Percentiles rank a stretch among this genome's conserved stretches.
phyloP scores from a whole-genome alignment of 2,888 invertebrate genomes.

The Sussaba pulchella region DNA sequence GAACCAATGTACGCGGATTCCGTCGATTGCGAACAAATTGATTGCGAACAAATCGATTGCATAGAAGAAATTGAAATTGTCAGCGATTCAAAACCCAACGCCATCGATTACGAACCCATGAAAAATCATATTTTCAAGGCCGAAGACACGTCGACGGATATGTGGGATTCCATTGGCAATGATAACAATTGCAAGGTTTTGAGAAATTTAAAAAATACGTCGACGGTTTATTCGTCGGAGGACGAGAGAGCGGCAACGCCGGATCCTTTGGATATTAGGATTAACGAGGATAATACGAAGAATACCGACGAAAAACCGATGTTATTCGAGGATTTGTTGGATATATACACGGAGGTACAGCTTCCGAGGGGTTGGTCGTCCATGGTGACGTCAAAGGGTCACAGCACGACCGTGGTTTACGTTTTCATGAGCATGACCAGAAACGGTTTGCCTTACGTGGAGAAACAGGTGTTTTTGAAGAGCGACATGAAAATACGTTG shows the following conservation, averaged over 20 bases:
- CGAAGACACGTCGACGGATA: conserved; percentile 65
- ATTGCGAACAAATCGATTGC: conserved; percentile 56
- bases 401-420: conserved; percentile 78
- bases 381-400: conserved; percentile 78
- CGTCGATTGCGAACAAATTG: conserved; percentile 39
- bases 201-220: conserved; percentile 1
- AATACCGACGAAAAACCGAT: conserved; percentile 69
- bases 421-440: conserved; percentile 77
- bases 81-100: conserved; percentile 7
- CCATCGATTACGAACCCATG: conserved; percentile 24
- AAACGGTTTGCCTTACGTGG: conserved; percentile 78
- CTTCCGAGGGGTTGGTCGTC: conserved; percentile 80
- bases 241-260: conserved; percentile 8
- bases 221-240: conserved; percentile 22
- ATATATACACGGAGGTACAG: conserved; percentile 78
- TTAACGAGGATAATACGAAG: conserved; percentile 49
- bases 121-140: conserved; percentile 33
- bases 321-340: conserved; percentile 81
- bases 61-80: conserved; percentile 49
- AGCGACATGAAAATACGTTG: conserved; percentile 80
- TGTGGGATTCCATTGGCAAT: conserved; percentile 61
- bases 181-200: conserved; percentile 48
- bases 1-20: conserved; percentile 65
- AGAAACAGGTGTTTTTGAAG: conserved; percentile 80
- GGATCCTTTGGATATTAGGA: conserved; percentile 46